A percentile compares a stretch with the other conserved stretches of the same genome.
Conservation (phyloP, 2,113 vertebrate species). For the Daubentonia madagascariensis region DNA sequence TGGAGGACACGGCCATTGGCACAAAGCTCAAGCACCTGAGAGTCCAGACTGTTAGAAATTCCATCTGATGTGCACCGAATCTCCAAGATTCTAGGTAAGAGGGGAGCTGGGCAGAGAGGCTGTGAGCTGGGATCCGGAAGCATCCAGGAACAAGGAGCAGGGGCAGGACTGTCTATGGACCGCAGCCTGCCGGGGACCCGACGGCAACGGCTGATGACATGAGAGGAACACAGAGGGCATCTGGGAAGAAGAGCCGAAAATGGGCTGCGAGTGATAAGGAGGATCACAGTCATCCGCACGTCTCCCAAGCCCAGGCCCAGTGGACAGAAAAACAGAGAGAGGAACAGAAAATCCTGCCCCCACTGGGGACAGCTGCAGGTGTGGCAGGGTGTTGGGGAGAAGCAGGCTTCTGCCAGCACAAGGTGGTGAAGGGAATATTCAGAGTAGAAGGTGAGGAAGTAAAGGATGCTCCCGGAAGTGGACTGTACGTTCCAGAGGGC, state of each 20-base stretch:
- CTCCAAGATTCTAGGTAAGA: background rate
- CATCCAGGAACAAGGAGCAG: background rate
- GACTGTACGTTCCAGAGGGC: too few relatives aligned
- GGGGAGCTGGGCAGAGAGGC: too few relatives aligned
- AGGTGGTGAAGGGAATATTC: fast-evolving
- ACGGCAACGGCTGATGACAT: background rate
- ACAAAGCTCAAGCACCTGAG: background rate
- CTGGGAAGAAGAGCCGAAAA: too few relatives aligned
- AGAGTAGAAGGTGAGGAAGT: background rate
- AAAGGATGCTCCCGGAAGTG: too few relatives aligned
- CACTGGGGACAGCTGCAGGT: background rate
- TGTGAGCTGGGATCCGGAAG: background rate
- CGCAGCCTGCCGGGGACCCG: background rate
- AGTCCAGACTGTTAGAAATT: too few relatives aligned
- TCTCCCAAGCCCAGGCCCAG: background rate
- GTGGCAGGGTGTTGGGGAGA: background rate
- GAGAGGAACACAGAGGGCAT: background rate
- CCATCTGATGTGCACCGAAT: background rate
- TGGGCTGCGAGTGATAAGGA: background rate
- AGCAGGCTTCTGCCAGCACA: too few relatives aligned
- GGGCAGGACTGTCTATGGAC: background rate
- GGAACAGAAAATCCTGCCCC: background rate
- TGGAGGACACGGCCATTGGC: too few relatives aligned
- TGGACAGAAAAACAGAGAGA: too few relatives aligned
- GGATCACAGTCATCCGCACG: background rate